phyloP scores from a whole-genome alignment of 2,113 vertebrate genomes.

The Symphodus melops region DNA sequence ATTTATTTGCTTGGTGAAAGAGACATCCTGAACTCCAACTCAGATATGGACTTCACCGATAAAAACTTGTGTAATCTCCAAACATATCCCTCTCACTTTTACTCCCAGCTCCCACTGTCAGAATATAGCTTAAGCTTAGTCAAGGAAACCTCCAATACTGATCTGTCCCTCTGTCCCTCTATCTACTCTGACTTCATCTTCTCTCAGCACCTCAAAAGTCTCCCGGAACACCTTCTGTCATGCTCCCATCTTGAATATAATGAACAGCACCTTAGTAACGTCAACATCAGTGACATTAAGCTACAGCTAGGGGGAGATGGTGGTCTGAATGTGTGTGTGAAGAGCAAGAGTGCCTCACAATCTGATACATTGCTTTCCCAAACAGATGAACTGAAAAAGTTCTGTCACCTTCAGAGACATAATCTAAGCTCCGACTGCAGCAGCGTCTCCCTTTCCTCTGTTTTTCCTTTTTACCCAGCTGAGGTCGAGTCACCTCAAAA shows the following conservation, averaged over 20 bases:
- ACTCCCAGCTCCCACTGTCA: not conserved
- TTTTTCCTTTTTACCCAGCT: not conserved
- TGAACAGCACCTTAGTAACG: not conserved
- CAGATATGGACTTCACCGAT: constrained; percentile 8
- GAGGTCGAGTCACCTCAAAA: not conserved
- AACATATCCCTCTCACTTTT: not conserved
- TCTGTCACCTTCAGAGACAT: not conserved
- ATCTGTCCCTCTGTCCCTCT: constrained; percentile 2
- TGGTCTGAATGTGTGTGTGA: not conserved
- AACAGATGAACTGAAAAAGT: not conserved
- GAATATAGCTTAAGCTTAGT: not conserved
- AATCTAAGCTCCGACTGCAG: not conserved
- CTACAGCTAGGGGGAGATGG: constrained; percentile 25
- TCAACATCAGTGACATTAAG: not conserved
- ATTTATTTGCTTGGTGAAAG: constrained; percentile 23
- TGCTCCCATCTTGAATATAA: not conserved
- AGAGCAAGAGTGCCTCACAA: not conserved
- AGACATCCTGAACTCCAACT: not conserved
- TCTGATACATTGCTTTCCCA: not conserved
- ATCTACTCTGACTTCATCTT: constrained; percentile 21
- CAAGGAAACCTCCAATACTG: not conserved
- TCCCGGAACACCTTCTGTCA: not conserved
- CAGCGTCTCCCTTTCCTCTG: not conserved
- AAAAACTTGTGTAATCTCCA: not conserved
- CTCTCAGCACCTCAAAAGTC: not conserved